Evolutionary conservation across 2,113 vertebrate species (phyloP), one percentile per base, ranked within the genome.

Genomic region (Rhinopomastus cyanomelas): DNA sequence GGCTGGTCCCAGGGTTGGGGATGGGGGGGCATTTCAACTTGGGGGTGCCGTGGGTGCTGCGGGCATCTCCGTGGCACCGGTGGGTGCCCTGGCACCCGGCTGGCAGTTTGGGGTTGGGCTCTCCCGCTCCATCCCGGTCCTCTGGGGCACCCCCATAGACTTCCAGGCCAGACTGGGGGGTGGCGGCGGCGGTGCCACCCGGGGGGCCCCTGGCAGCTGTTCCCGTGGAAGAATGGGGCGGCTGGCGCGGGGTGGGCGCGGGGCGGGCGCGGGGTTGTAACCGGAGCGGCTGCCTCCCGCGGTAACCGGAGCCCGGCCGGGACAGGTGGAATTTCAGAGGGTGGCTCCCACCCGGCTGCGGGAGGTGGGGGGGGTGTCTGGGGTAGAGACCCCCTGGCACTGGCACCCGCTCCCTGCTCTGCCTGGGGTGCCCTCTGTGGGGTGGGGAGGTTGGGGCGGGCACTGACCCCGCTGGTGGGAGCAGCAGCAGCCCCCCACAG

Each of bases 301-400:
- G 1, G 95, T 96, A 96, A 96, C 94, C 12, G 90, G 95, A 96
- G 94, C 94, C 48, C 1, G 18, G 82, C 87, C 3, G 56, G 36
- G 51, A 96, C 96, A 96, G 96, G 95, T 96, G 96, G 95, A 96
- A 96, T 96, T 96, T 96, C 95, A 95, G 89, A 92, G 85, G 66
- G 89, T 81, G 85, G 72, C 77, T 83, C 88, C 74, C 51, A 59
- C 68, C 1, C 55, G 8, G 59, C 71, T 34, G 76, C 0, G 2
- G 52, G 72, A 76, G 16, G 4, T 37, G 81, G 89, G 64, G 91
- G 84, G 69, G 91, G 84, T 78, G 78, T 53, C 2, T n/a, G 26
- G 73, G 37, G 65, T 1, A 11, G 76, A 44, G 69, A 59, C 74
- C 79, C 55, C 3, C 0, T 2, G 9, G 71, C 29, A 44, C 29